Evolutionary conservation across 35 echinoderm and acorn worm species (phyloP).

Genomic region (Apostichopus japonicus): DNA sequence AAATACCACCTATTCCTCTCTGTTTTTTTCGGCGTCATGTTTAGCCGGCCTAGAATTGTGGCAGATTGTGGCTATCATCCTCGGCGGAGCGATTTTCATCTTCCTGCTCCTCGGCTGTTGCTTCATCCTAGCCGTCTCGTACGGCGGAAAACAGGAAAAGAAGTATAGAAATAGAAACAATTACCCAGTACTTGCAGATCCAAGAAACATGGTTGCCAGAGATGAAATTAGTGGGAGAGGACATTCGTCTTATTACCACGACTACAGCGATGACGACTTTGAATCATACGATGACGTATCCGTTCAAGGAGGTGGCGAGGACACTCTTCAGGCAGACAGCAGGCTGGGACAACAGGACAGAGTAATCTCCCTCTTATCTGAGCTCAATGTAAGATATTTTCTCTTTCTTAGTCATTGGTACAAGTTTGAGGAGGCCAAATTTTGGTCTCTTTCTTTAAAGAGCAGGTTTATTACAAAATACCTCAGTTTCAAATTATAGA

Average conservation of each 20-base stretch:
- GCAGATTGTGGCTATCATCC: not conserved
- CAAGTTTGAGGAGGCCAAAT: no score
- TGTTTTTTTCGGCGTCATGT: no score
- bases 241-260: not conserved
- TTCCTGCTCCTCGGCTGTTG: not conserved
- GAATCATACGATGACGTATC: constrained; percentile 20
- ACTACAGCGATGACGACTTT: not conserved
- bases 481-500: no score
- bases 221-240: not conserved
- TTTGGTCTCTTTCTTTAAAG: no score
- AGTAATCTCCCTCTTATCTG: not conserved
- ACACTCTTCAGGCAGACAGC: not conserved
- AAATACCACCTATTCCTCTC: no score
- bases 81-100: not conserved
- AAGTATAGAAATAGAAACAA: no score
- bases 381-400: constrained; percentile 1
- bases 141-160: not conserved
- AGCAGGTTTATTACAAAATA: no score
- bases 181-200: not conserved
- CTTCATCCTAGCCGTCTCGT: not conserved
- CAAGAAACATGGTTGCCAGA: not conserved
- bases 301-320: not conserved
- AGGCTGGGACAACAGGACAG: not conserved
- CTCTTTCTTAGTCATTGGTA: no score
- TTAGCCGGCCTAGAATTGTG: not conserved